Evolutionary conservation across 2,888 invertebrate genomes (phyloP), one percentile per base, ranked within the genome.

Genomic region (Criorhina ranunculi): DNA sequence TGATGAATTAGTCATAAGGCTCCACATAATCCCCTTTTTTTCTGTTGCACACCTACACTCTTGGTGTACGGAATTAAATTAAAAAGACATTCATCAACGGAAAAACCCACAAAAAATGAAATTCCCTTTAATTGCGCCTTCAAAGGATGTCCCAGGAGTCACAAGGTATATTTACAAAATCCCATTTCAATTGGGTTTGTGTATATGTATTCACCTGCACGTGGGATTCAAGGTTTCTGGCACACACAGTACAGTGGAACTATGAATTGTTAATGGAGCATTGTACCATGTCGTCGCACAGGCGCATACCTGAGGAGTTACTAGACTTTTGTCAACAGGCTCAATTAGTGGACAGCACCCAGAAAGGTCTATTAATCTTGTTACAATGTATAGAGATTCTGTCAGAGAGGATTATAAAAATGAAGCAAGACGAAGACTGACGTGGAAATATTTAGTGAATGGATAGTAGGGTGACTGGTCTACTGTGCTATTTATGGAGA

Each of bases 111-210:
- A 55, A 62, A 66, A 31, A 62, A 62, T 35, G 24, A 66, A 78
- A 85, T 79, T 78, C 78, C 67, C 62, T 35, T 78, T 69, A 75
- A 85, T 85, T 79, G 62, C 66, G 31, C 79, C 62, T 79, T 82
- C 75, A 79, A 85, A 85, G 78, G 83, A 85, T 79, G 60, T 79
- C 75, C 75, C 79, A 85, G 83, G 79, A 85, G 83, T 62, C 75
- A 67, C 5, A 46, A 66, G 53, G 37, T 9, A 66, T 51, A 19
- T 3, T 40, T 19, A 44, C 33, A 17, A 33, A 73, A 73, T 37
- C 53, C 55, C 55, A 72, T 81, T 51, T 69, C 53, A 81, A 70
- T 79, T 51, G 46, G 69, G 64, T 67, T 12, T 62, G 8, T 40
- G 33, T 31, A 40, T 49, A 46, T 70, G 57, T n/a, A n/a, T 51